Evolutionary conservation across 2,113 vertebrate genomes (phyloP), one percentile per base, ranked within the genome.

Genomic region (Nymphicus hollandicus): DNA sequence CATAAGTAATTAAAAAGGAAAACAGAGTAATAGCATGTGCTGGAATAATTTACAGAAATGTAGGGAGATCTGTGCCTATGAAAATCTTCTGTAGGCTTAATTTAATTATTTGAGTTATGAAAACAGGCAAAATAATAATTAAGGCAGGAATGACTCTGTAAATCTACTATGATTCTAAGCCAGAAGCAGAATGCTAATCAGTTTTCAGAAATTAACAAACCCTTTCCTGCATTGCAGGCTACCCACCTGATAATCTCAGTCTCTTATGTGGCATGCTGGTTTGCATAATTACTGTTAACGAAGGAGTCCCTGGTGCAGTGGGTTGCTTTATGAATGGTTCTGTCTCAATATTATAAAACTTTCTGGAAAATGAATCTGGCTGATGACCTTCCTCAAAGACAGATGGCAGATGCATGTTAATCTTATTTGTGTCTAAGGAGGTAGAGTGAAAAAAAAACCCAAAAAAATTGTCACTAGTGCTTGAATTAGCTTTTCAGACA

Each of bases 271-370:
- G 79, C 44, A 64, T 6, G 11, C 20, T 90, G 61, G 29, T 56
- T 86, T 91, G 60, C 65, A 68, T 96, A 96, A 94, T 88, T 82
- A 49, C 49, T 82, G 17, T 63, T 89, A 94, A 94, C 86, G 41
- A 94, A 88, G 66, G 53, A 86, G 35, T 91, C 68, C 60, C 61
- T 46, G 4, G 35, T 70, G 80, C 20, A 74, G 25, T 65, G 37
- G 33, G 22, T 82, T 66, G 27, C 49, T 73, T 93, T 89, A 66
- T 87, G 88, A 85, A 91, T 73, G 55, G 27, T 50, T 96, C 64
- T 68, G 37, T 49, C 58, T 71, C 46, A 47, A 69, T 86, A 73
- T 44, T 74, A 65, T 31, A 68, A 86, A 90, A 73, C 12, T 68
- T 94, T 73, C 37, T 72, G 50, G 25, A 60, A 77, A 77, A 82